A percentile compares a stretch with the other conserved stretches of the same genome.
Evolutionary conservation across 2,888 invertebrate genomes (phyloP).

Genomic region (Lissonota sp.): DNA sequence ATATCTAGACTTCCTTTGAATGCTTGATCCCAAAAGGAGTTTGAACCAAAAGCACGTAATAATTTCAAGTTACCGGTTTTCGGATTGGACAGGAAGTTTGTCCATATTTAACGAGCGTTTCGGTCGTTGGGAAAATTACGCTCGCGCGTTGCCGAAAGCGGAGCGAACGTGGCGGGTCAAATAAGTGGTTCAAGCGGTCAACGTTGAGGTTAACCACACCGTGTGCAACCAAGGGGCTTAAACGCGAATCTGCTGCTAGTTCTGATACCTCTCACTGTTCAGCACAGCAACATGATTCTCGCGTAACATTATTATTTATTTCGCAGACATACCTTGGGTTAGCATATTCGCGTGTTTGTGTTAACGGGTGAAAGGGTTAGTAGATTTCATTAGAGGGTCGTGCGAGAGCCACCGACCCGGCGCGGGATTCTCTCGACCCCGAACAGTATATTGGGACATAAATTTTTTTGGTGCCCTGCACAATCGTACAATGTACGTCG

Average conservation of each 20-base stretch:
- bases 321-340: constrained; percentile 28
- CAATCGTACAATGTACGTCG: constrained; percentile 41
- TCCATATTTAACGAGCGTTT: constrained; percentile 22
- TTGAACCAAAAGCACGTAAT: too few species aligned
- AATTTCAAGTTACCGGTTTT: not conserved
- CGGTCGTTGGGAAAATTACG: not conserved
- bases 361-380: constrained; percentile 9
- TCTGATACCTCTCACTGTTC: constrained; percentile 14
- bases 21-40: too few species aligned
- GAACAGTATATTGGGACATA: constrained; percentile 56
- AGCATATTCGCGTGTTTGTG: not conserved
- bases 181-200: constrained; percentile 36
- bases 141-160: constrained; percentile 9
- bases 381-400: constrained; percentile 54
- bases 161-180: constrained; percentile 12
- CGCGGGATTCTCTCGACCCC: not conserved
- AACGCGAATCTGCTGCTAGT: constrained; percentile 7
- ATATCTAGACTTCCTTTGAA: too few species aligned
- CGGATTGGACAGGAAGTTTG: constrained; percentile 29
- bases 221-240: constrained; percentile 16
- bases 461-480: constrained; percentile 41
- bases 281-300: constrained; percentile 29
- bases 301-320: constrained; percentile 55
- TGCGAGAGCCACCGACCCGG: constrained; percentile 1
- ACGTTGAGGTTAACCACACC: constrained; percentile 39